phyloP scores from a whole-genome alignment of 1,140 invertebrate genomes.

The Philaenus spumarius region DNA sequence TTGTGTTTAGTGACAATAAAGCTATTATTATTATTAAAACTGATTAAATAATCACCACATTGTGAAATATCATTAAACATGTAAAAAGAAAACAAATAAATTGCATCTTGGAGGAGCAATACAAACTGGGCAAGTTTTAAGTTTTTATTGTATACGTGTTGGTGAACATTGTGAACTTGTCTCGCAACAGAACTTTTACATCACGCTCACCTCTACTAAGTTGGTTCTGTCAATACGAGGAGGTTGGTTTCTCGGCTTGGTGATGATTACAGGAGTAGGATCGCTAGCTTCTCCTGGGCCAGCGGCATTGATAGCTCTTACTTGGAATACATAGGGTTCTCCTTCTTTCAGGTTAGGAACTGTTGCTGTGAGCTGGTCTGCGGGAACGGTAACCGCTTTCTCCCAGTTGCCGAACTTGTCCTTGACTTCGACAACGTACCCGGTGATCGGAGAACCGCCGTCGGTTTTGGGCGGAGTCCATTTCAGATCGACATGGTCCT shows the following conservation, averaged over 20 bases:
- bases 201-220: slow-evolving; percentile 50
- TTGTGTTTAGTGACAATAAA: too few relatives aligned
- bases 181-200: too few relatives aligned
- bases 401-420: slow-evolving; percentile 92
- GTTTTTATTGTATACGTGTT: too few relatives aligned
- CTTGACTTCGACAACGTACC: slow-evolving; percentile 87
- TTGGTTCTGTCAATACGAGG: slow-evolving; percentile 85
- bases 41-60: too few relatives aligned
- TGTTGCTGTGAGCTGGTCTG: slow-evolving; percentile 68
- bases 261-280: slow-evolving; percentile 78
- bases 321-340: slow-evolving; percentile 84
- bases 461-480: slow-evolving; percentile 77
- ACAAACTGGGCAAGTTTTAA: too few relatives aligned
- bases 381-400: slow-evolving; percentile 77
- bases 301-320: slow-evolving; percentile 85
- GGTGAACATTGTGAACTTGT: too few relatives aligned
- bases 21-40: too few relatives aligned
- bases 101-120: too few relatives aligned
- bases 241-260: slow-evolving; percentile 79
- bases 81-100: too few relatives aligned
- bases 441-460: slow-evolving; percentile 79
- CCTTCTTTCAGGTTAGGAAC: slow-evolving; percentile 88
- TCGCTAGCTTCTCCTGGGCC: slow-evolving; percentile 90
- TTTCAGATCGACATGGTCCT: slow-evolving; percentile 84
- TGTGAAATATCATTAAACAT: too few relatives aligned